Evolutionary conservation across 2,888 invertebrate genomes (phyloP).

Genomic region (Meta bourneti): DNA sequence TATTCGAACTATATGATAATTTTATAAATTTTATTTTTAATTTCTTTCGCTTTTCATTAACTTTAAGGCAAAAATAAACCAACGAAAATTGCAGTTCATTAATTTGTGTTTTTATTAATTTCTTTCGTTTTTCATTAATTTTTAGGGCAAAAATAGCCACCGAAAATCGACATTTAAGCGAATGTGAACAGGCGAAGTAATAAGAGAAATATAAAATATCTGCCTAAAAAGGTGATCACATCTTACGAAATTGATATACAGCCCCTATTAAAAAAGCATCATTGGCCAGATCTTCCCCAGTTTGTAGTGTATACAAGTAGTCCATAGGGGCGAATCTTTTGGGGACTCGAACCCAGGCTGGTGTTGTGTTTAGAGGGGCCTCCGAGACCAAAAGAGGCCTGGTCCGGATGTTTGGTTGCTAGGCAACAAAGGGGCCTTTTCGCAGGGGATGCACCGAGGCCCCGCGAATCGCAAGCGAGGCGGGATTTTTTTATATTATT

Average conservation of each 20-base stretch:
- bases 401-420: constrained; percentile 74
- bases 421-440: constrained; percentile 73
- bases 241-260: neutral
- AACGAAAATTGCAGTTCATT: too few relatives aligned
- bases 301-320: constrained; percentile 66
- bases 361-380: constrained; percentile 62
- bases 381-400: constrained; percentile 56
- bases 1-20: too few relatives aligned
- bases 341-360: constrained; percentile 63
- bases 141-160: too few relatives aligned
- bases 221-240: too few relatives aligned
- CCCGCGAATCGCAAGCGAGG: constrained; percentile 69
- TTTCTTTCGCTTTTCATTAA: too few relatives aligned
- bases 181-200: too few relatives aligned
- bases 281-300: constrained; percentile 62
- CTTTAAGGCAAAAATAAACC: too few relatives aligned
- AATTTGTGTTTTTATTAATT: too few relatives aligned
- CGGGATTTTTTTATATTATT: constrained; percentile 62
- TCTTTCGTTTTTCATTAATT: too few relatives aligned
- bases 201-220: too few relatives aligned
- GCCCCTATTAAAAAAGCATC: constrained; percentile 62
- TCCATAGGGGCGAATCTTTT: constrained; percentile 40
- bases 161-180: too few relatives aligned
- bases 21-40: too few relatives aligned
- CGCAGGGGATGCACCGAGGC: constrained; percentile 50